Evolutionary conservation across 2,888 invertebrate species (phyloP), one percentile per base, ranked within the genome.

Genomic region (Dyspetes luteomarginatus): DNA sequence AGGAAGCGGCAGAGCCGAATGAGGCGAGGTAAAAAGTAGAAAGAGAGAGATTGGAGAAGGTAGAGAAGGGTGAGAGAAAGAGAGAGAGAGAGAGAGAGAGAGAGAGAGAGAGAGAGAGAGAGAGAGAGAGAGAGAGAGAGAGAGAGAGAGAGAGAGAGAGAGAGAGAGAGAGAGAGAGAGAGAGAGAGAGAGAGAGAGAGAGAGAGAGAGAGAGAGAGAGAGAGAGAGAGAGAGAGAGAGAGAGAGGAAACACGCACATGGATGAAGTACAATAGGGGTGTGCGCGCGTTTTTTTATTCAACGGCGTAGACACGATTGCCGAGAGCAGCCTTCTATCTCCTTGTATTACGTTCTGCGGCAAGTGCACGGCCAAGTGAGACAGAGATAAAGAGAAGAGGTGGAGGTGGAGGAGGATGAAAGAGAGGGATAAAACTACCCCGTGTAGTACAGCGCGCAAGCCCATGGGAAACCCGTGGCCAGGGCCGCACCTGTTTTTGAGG

Each of bases 381-480:
- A 43, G 17, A 52, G 41, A 71, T 24, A 67, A 60, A 22, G 52
- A 62, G 43, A 56, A 52, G 56, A 52, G 12, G 22, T 60, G 68
- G 72, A 67, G 72, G 75, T 83, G 84, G 82, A 26, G 48, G 69
- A 60, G 71, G 67, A 69, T 43, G 62, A 76, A 62, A 60, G 64
- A 67, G 83, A 84, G 65, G 65, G 71, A 48, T 56, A 64, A 56
- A 83, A 85, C 85, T 86, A 88, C 88, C 89, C 88, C 84, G 83
- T n/a, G n/a, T 85, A 83, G 62, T 71, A 69, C 55, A 79, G 56
- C 85, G 89, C 90, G 90, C 90, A 89, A 82, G 87, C 88, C 85
- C 91, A 84, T 84, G 83, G 85, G 81, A 82, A 86, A 81, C 69
- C 85, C 82, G 84, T 83, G 78, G 78, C 84, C 90, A 89, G 88